Evolutionary conservation across 2,113 vertebrate genomes (phyloP).

Genomic region (Petrocephalus zakoni): DNA sequence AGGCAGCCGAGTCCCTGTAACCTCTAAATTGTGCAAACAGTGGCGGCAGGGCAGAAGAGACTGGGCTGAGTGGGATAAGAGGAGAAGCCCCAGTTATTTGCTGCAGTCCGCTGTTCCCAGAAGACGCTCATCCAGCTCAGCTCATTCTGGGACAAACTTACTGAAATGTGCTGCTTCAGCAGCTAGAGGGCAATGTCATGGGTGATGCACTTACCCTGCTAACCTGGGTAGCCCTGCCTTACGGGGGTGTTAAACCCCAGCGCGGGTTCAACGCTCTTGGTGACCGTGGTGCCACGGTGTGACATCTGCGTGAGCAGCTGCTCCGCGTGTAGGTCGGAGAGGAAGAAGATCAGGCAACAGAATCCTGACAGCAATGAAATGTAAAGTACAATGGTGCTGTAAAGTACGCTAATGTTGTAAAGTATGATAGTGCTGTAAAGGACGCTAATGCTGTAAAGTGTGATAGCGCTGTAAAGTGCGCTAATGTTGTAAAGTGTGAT

Average conservation of each 20-base stretch:
- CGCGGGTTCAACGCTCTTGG: neutral
- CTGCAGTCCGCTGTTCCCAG: neutral
- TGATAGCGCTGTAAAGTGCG: no score
- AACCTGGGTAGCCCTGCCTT: neutral
- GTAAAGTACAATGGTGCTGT: neutral
- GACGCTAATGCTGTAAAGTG: no score
- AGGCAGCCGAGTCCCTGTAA: neutral
- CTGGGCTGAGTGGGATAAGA: conserved; percentile 29
- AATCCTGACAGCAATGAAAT: neutral
- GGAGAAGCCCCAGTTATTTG: conserved; percentile 5
- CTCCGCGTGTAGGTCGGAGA: neutral
- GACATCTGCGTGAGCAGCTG: neutral
- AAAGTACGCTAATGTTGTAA: no score
- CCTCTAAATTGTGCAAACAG: neutral
- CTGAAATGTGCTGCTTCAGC: neutral
- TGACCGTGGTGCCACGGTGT: neutral
- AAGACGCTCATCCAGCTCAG: neutral
- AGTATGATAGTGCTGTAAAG: no score
- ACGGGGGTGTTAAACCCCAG: neutral
- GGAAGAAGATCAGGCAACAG: neutral
- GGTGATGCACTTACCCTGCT: neutral
- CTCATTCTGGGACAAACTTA: neutral
- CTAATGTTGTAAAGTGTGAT: no score
- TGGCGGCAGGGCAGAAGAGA: conserved; percentile 10
- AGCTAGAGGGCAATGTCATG: neutral